Conservation (phyloP, 2,797 vertebrate species). For the Epinephelus malabaricus region DNA sequence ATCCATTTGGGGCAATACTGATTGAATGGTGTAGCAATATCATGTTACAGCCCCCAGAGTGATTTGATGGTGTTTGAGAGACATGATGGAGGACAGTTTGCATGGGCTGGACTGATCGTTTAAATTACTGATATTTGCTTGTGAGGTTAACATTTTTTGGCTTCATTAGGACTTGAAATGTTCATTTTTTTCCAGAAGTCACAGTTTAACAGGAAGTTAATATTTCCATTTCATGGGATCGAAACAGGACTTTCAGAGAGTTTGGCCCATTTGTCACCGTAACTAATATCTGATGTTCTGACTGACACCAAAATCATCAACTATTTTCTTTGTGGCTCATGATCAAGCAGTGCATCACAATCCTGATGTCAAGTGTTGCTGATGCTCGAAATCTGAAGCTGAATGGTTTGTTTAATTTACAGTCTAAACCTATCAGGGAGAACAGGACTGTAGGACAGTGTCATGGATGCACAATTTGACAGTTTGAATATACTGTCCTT, state of each 20-base stretch:
- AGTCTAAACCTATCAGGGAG: conserved; percentile 13
- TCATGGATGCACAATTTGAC: conserved; percentile 25
- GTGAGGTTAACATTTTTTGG: conserved; percentile 34
- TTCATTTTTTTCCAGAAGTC: conserved; percentile 28
- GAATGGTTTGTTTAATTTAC: conserved; percentile 29
- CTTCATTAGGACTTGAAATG: conserved; percentile 24
- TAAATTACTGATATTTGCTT: conserved; percentile 45
- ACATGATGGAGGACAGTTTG: conserved; percentile 27
- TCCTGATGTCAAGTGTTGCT: neutral
- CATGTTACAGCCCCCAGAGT: conserved; percentile 34
- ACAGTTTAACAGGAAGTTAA: conserved; percentile 17
- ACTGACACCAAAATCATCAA: conserved; percentile 69
- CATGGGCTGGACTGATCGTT: conserved; percentile 51
- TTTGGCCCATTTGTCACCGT: conserved; percentile 37
- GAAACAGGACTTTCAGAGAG: conserved; percentile 25
- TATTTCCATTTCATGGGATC: conserved; percentile 30
- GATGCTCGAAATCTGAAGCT: conserved; percentile 1
- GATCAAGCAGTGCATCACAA: conserved; percentile 10
- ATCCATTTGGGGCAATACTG: conserved; percentile 65
- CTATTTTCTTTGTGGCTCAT: conserved; percentile 12
- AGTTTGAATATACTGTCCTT: conserved; percentile 3
- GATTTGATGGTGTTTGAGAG: conserved; percentile 32
- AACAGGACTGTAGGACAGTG: neutral
- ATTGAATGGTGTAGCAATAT: conserved; percentile 72
- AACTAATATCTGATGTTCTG: conserved; percentile 35